Conservation (phyloP, 2,797 vertebrate species). For the Enteromius afrohamiltoni region DNA sequence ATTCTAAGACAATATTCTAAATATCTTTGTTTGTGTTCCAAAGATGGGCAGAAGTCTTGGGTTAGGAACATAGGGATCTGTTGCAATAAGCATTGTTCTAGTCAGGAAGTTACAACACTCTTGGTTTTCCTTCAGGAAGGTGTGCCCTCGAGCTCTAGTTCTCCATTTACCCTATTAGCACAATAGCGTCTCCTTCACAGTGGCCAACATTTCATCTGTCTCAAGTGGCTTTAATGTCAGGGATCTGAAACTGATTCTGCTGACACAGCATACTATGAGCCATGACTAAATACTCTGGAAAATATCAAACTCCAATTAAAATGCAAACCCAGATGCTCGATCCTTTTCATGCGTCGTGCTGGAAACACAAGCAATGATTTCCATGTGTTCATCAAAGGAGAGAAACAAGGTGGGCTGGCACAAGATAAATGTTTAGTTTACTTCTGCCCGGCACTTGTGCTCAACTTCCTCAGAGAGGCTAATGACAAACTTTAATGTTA, state of each 20-base stretch:
- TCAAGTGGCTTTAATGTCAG: conserved; percentile 7
- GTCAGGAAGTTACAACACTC: conserved; percentile 11
- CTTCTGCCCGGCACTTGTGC: neutral
- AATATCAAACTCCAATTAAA: conserved; percentile 66
- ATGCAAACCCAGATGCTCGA: conserved; percentile 67
- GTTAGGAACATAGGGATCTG: neutral
- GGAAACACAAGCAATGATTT: conserved; percentile 63
- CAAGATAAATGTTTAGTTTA: conserved; percentile 40
- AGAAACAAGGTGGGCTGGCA: conserved; percentile 40
- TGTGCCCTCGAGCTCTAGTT: conserved; percentile 13
- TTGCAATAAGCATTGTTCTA: neutral
- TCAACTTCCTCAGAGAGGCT: conserved; percentile 16
- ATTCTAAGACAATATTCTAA: neutral
- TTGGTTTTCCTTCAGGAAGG: conserved; percentile 22
- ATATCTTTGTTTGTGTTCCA: neutral
- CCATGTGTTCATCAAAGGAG: conserved; percentile 71
- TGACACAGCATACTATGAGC: conserved; percentile 58
- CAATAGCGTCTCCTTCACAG: conserved; percentile 14
- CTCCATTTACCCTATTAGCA: conserved; percentile 14
- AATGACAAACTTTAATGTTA: neutral
- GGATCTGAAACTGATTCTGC: conserved; percentile 25
- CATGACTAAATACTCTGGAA: conserved; percentile 64
- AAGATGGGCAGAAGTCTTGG: too few species aligned
- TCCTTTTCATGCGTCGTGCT: conserved; percentile 56
- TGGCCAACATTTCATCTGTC: conserved; percentile 15